phyloP scores from a whole-genome alignment of 2,797 vertebrate genomes.

The Spea hammondii region DNA sequence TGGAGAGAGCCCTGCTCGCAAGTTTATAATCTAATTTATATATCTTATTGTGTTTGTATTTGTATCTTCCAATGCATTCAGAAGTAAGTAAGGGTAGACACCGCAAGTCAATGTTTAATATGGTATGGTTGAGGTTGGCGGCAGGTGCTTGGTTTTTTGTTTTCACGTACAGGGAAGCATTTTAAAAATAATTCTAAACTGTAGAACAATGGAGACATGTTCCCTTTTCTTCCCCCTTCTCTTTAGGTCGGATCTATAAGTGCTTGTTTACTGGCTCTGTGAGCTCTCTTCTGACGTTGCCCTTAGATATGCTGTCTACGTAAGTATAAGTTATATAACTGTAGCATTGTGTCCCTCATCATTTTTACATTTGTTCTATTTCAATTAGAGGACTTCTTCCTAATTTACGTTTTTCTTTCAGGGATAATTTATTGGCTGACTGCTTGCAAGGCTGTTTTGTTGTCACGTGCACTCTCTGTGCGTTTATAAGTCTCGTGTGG shows the following conservation, averaged over 20 bases:
- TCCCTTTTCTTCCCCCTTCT: slow-evolving; percentile 4
- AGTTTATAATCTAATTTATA: no score
- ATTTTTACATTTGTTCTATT: not conserved
- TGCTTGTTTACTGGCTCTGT: slow-evolving; percentile 98
- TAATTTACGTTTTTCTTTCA: slow-evolving; percentile 56
- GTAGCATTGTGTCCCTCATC: not conserved
- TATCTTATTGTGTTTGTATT: no score
- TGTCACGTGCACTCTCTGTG: slow-evolving; percentile 95
- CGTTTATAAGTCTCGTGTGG: slow-evolving; percentile 98
- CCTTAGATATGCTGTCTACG: slow-evolving; percentile 96
- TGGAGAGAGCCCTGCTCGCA: no score
- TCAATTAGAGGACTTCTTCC: not conserved
- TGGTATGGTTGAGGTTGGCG: no score
- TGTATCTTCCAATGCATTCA: no score
- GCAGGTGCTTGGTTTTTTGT: no score
- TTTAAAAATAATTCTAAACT: no score
- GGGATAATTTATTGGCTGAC: slow-evolving; percentile 96
- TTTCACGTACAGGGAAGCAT: no score
- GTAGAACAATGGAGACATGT: no score
- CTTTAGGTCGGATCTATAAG: slow-evolving; percentile 94
- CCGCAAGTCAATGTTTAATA: no score
- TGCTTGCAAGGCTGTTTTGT: slow-evolving; percentile 98
- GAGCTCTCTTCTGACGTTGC: slow-evolving; percentile 95
- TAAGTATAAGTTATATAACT: slow-evolving; percentile 69
- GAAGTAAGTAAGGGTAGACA: no score